A percentile compares a stretch with the other conserved stretches of the same genome.
phyloP scores from a whole-genome alignment of 2,888 invertebrate species.

The Mythimna pallens region DNA sequence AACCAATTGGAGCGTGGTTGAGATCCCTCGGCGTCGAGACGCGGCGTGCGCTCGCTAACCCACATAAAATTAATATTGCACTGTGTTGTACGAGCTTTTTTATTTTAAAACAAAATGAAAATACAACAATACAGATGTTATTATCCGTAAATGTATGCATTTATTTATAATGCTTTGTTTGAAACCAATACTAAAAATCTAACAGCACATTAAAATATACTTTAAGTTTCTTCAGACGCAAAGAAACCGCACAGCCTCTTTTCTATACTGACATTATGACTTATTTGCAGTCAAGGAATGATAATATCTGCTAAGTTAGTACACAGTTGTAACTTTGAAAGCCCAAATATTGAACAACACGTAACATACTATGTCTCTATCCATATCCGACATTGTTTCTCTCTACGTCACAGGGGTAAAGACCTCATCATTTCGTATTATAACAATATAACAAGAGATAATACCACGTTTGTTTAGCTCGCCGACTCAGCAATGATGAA shows the following conservation, averaged over 20 bases:
- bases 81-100: constrained; percentile 14
- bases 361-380: background rate
- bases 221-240: background rate
- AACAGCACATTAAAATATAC: background rate
- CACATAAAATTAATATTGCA: constrained; percentile 45
- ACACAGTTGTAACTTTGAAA: background rate
- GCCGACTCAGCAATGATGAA: constrained; percentile 27
- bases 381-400: constrained; percentile 1
- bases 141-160: too few relatives aligned
- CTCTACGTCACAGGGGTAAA: constrained; percentile 28
- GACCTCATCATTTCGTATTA: constrained; percentile 52
- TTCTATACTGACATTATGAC: background rate
- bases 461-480: constrained; percentile 37
- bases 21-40: constrained; percentile 49
- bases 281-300: background rate
- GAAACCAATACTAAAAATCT: background rate
- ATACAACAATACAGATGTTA: too few relatives aligned
- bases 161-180: background rate
- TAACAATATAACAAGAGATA: constrained; percentile 19
- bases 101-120: constrained; percentile 12
- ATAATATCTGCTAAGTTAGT: background rate
- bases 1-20: constrained; percentile 64
- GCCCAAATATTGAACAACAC: constrained; percentile 14
- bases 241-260: background rate
- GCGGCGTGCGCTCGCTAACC: constrained; percentile 42